phyloP scores from a whole-genome alignment of 2,797 vertebrate genomes.

The Paguma larvata region DNA sequence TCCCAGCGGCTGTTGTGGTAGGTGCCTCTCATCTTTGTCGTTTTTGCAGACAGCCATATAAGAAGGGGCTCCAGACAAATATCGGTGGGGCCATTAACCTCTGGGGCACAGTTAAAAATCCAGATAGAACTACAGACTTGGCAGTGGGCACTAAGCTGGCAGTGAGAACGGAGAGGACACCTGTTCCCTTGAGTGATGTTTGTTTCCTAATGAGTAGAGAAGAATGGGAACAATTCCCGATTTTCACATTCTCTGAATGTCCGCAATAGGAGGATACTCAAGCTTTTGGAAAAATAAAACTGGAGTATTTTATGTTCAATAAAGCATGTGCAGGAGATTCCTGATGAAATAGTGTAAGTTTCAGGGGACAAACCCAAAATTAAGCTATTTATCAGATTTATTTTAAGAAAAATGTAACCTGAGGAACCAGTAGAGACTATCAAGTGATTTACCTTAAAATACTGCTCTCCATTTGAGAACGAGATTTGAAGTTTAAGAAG shows the following conservation, averaged over 20 bases:
- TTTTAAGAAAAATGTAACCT: background rate
- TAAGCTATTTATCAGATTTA: background rate
- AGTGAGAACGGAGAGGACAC: background rate
- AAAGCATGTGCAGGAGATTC: background rate
- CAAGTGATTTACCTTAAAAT: slow-evolving; percentile 10
- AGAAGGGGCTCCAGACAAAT: background rate
- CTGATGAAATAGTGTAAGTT: background rate
- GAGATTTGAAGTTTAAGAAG: slow-evolving; percentile 6
- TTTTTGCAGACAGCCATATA: background rate
- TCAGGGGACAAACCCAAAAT: background rate
- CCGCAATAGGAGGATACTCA: background rate
- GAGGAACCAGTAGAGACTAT: background rate
- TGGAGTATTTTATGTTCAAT: background rate
- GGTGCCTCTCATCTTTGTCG: background rate
- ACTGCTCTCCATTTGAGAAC: background rate
- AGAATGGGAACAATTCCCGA: background rate
- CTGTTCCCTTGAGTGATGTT: background rate
- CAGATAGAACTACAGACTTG: background rate
- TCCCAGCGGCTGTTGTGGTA: background rate
- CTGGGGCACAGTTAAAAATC: background rate
- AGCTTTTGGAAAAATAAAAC: slow-evolving; percentile 16
- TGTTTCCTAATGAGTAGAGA: background rate
- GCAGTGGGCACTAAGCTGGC: background rate
- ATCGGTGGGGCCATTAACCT: background rate
- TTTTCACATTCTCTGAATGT: background rate